Percentiles rank a stretch among this genome's conserved stretches.
Conservation (phyloP, 2,888 invertebrate species). For the Volucella inflata region DNA sequence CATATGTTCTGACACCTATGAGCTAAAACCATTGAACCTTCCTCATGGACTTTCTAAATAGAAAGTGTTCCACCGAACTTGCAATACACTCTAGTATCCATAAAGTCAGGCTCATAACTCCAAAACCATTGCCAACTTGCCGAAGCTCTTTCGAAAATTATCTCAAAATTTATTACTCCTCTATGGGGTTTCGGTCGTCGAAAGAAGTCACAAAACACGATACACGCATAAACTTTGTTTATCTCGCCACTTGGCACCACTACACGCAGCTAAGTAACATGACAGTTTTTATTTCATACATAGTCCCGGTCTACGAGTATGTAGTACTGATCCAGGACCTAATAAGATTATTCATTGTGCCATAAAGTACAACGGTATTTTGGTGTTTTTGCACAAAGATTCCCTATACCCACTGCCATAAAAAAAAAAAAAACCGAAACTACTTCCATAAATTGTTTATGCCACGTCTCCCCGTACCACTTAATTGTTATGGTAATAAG, state of each 20-base stretch:
- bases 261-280: not conserved
- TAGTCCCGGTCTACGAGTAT: not conserved
- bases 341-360: conserved; percentile 45
- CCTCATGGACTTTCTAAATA: no score
- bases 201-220: not conserved
- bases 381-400: conserved; percentile 14
- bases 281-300: conserved; percentile 8
- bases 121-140: no score
- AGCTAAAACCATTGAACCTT: no score
- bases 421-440: conserved; percentile 11
- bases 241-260: not conserved
- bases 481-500: conserved; percentile 62
- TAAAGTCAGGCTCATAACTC: no score
- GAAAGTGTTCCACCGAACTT: no score
- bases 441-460: conserved; percentile 57
- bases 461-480: not conserved
- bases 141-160: not conserved
- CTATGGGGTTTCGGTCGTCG: not conserved
- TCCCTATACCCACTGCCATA: conserved; percentile 7
- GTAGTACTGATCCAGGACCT: not conserved
- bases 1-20: no score
- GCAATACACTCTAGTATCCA: no score
- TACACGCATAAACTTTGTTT: not conserved
- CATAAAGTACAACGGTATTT: conserved; percentile 38
- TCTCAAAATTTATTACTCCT: conserved; percentile 24